Percentiles rank a stretch among this genome's conserved stretches.
Evolutionary conservation across 2,113 vertebrate species (phyloP).

Genomic region (Herpetotheres cachinnans): DNA sequence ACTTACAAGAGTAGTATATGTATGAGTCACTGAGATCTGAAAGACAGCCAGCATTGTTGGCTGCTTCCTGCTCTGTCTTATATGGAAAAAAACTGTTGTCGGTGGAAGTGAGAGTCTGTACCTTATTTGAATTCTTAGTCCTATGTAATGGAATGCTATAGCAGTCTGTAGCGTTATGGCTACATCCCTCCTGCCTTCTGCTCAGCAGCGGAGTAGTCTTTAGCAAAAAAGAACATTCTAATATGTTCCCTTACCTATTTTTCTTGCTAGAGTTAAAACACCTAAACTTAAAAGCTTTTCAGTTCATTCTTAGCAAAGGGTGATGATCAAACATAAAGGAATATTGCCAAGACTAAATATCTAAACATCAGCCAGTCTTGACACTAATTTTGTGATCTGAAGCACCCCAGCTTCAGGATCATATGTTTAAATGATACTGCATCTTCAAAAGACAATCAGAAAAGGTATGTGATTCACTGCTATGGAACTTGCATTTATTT

Average conservation of each 20-base stretch:
- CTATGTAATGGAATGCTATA: background rate
- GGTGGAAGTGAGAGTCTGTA: background rate
- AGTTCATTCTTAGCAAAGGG: slow-evolving; percentile 6
- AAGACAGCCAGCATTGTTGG: background rate
- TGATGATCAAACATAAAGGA: background rate
- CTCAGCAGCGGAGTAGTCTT: background rate
- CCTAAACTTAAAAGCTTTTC: background rate
- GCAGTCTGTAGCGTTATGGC: background rate
- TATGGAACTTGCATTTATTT: background rate
- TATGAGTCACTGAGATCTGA: background rate
- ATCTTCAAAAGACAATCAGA: background rate
- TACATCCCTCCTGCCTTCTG: background rate
- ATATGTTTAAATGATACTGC: background rate
- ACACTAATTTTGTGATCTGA: background rate
- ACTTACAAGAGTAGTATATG: background rate
- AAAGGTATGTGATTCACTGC: background rate
- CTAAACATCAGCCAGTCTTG: background rate
- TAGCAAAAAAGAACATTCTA: background rate
- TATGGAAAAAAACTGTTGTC: background rate
- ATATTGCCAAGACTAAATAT: background rate
- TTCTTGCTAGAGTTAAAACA: background rate
- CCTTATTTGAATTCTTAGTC: background rate
- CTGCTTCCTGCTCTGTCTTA: background rate
- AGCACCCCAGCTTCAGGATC: background rate
- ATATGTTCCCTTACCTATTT: background rate